A percentile compares a stretch with the other conserved stretches of the same genome.
These are phyloP conservation scores for Cynocephalus volans DNA, from an alignment of 2,113 vertebrate genomes.

Conservation along the genomic window DNA sequence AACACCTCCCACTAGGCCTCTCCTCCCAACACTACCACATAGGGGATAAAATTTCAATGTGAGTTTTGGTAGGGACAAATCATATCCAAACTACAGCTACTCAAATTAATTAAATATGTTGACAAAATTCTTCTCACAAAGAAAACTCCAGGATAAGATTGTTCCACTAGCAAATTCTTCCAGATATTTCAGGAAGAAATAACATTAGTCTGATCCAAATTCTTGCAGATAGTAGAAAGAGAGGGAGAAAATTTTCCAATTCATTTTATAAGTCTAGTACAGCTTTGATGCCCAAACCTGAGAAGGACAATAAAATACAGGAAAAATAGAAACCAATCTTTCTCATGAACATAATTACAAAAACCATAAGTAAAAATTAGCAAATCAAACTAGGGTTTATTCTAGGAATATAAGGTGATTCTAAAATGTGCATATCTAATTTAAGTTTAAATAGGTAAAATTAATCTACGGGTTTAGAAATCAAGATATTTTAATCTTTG, in stretches of 20 bases:
- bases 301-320: not conserved
- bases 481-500: not conserved
- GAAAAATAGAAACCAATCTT: conserved; percentile 2
- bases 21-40: too few species aligned
- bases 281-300: not conserved
- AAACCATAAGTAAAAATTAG: not conserved
- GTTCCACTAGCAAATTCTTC: not conserved
- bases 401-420: not conserved
- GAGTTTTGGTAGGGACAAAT: too few species aligned
- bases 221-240: conserved; percentile 9
- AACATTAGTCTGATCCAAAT: not conserved
- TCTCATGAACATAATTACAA: not conserved
- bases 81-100: too few species aligned
- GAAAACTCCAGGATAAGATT: not conserved
- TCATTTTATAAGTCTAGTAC: not conserved
- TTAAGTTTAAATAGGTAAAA: conserved; percentile 5
- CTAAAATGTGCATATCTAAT: not conserved
- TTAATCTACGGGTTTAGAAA: conserved; percentile 26
- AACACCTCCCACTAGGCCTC: too few species aligned
- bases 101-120: not conserved
- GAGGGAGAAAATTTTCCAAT: not conserved
- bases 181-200: conserved; percentile 16
- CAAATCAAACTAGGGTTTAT: not conserved
- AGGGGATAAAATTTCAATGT: too few species aligned
- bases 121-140: not conserved